These are phyloP conservation scores for Balearica regulorum DNA, from an alignment of 2,797 vertebrate species.

Conservation along the genomic window DNA sequence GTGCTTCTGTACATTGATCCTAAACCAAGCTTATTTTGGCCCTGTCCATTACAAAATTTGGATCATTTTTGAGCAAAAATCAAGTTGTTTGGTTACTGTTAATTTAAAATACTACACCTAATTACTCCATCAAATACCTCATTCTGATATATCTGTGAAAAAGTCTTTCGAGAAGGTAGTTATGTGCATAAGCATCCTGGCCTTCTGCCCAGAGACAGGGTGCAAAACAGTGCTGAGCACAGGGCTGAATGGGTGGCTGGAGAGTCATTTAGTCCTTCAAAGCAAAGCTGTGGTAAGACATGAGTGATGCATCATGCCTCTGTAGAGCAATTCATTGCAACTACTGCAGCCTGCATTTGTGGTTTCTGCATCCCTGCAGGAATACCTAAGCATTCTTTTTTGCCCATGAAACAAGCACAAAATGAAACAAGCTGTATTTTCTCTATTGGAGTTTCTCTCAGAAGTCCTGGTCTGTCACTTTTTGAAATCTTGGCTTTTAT, in stretches of 20 bases:
- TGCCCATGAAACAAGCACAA: not conserved
- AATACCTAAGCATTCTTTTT: not conserved
- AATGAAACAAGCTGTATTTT: not conserved
- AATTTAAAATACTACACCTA: not conserved
- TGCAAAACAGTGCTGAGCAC: not conserved
- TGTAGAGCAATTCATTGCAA: not conserved
- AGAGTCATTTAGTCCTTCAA: not conserved
- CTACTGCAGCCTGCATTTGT: not conserved
- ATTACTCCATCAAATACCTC: not conserved
- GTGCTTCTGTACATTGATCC: not conserved
- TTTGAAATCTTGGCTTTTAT: not conserved
- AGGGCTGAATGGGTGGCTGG: not conserved
- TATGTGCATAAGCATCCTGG: not conserved
- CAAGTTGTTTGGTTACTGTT: not conserved
- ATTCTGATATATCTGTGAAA: not conserved
- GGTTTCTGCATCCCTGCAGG: not conserved
- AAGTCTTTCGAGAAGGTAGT: not conserved
- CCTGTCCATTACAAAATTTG: not conserved
- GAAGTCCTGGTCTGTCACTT: rapidly evolving
- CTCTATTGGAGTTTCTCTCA: not conserved
- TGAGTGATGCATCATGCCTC: not conserved
- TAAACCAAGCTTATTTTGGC: not conserved
- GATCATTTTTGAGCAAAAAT: not conserved
- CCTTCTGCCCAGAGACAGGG: not conserved
- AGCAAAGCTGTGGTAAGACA: not conserved